These are phyloP conservation scores for Ditylenchus dipsaci DNA, from an alignment of 1,140 invertebrate genomes.

Conservation along the genomic window DNA sequence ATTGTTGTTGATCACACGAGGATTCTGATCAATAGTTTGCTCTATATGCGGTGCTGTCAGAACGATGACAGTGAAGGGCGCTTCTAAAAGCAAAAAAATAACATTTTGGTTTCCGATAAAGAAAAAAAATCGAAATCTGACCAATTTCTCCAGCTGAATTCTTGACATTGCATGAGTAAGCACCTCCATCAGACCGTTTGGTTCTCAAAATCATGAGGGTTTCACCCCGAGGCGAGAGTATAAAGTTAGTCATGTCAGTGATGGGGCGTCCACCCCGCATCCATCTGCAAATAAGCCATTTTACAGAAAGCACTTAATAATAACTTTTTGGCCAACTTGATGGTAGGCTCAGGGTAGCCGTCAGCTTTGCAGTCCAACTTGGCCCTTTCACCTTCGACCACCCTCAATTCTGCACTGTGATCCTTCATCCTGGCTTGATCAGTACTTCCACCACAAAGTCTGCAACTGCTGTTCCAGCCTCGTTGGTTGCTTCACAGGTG, in stretches of 20 bases:
- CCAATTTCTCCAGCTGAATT: slow-evolving; percentile 56
- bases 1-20: slow-evolving; percentile 48
- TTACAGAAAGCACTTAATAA: too few species aligned
- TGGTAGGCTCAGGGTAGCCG: slow-evolving; percentile 49
- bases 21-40: slow-evolving; percentile 55
- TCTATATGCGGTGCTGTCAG: slow-evolving; percentile 48
- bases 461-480: slow-evolving; percentile 44
- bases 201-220: slow-evolving; percentile 59
- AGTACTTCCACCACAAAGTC: slow-evolving; percentile 52
- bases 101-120: too few species aligned
- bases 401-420: slow-evolving; percentile 19
- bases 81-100: slow-evolving; percentile 26
- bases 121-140: background rate
- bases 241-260: slow-evolving; percentile 40
- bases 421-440: slow-evolving; percentile 9
- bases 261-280: slow-evolving; percentile 48
- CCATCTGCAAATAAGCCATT: slow-evolving; percentile 46
- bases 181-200: slow-evolving; percentile 59
- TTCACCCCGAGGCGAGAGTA: slow-evolving; percentile 59
- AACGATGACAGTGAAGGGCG: slow-evolving; percentile 41
- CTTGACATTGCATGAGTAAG: slow-evolving; percentile 62
- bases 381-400: slow-evolving; percentile 48
- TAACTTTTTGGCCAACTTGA: too few species aligned
- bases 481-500: slow-evolving; percentile 49
- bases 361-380: slow-evolving; percentile 51